Percentiles rank a stretch among this genome's conserved stretches.
These are phyloP conservation scores for Leptinotarsa haldemani DNA, from an alignment of 2,888 invertebrate species.

Conservation along the genomic window DNA sequence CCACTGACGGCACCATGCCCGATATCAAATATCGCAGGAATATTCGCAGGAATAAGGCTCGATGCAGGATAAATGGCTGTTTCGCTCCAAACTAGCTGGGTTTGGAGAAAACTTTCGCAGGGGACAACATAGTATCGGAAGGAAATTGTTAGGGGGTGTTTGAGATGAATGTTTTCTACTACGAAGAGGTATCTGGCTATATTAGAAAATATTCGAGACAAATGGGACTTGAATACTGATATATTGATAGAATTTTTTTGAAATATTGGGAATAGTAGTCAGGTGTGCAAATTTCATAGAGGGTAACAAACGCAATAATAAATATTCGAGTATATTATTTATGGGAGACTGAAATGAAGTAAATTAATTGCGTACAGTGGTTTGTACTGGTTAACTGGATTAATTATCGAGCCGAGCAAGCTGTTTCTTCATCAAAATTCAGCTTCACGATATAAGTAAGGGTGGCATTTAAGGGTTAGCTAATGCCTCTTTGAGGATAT, in stretches of 20 bases:
- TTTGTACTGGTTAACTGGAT: too few species aligned
- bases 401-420: too few species aligned
- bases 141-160: conserved; percentile 1
- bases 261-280: too few species aligned
- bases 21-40: conserved; percentile 65
- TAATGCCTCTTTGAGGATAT: too few species aligned
- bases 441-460: too few species aligned
- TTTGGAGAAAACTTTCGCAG: conserved; percentile 30
- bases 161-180: background rate
- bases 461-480: too few species aligned
- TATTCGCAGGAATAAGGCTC: conserved; percentile 47
- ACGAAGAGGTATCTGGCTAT: background rate
- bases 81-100: conserved; percentile 30
- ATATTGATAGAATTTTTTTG: background rate
- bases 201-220: background rate
- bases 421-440: too few species aligned
- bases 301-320: too few species aligned
- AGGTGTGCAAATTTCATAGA: too few species aligned
- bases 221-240: conserved; percentile 1
- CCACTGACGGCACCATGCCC: conserved; percentile 60
- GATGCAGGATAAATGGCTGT: conserved; percentile 34
- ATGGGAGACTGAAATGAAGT: too few species aligned
- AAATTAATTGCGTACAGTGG: too few species aligned
- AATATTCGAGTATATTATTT: too few species aligned
- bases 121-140: conserved; percentile 4